Conservation (phyloP, 2,113 vertebrate genomes). For the Gambusia affinis region DNA sequence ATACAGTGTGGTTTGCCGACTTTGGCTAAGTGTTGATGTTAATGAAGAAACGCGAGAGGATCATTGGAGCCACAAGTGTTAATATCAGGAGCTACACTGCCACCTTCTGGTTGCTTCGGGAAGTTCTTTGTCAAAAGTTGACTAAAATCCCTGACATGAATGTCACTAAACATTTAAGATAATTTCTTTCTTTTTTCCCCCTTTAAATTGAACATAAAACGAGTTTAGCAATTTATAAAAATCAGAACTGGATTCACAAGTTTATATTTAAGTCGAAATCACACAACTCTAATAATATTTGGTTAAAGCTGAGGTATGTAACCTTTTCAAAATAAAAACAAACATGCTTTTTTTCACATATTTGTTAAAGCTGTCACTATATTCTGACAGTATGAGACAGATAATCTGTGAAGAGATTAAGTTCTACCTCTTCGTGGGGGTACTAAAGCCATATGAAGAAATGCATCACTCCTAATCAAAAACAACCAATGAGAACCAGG, state of each 20-base stretch:
- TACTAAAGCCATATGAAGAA: no score
- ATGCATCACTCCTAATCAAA: no score
- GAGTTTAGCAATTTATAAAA: background rate
- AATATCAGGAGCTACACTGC: constrained; percentile 61
- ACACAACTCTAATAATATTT: background rate
- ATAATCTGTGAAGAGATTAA: no score
- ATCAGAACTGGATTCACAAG: no score
- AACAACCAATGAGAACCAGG: no score
- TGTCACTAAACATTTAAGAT: no score
- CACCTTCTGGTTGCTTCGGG: constrained; percentile 64
- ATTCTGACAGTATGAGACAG: no score
- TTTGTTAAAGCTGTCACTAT: no score
- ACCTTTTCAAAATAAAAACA: no score
- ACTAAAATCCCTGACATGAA: background rate
- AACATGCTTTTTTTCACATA: no score
- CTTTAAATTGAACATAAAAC: background rate
- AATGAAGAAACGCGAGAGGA: constrained; percentile 2
- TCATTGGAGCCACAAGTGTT: background rate
- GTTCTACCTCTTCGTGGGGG: no score
- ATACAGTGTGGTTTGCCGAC: constrained; percentile 7
- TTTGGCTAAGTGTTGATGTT: constrained; percentile 7
- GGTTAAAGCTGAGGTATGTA: background rate
- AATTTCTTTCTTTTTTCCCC: no score
- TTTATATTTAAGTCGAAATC: background rate
- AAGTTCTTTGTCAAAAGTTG: constrained; percentile 20